These are phyloP conservation scores for Andrena chrysosceles DNA, from an alignment of 2,888 invertebrate genomes.

Conservation along the genomic window DNA sequence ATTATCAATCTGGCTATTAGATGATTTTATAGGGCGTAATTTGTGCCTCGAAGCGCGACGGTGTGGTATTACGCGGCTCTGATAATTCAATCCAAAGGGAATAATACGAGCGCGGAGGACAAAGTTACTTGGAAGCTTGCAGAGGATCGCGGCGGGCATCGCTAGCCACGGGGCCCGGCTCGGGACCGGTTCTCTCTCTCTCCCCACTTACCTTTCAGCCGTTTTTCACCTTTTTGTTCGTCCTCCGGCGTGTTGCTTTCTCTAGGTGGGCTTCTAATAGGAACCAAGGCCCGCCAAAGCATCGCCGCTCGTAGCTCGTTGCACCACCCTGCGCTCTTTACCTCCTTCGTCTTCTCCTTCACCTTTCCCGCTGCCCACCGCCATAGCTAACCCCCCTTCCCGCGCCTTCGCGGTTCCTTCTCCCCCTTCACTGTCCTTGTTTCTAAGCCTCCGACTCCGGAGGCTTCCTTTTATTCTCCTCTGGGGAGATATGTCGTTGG, in stretches of 20 bases:
- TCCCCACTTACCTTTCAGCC: constrained; percentile 46
- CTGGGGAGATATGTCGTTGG: not conserved
- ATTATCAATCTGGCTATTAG: too few species aligned
- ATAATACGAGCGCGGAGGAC: not conserved
- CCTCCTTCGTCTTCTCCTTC: constrained; percentile 45
- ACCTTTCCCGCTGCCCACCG: constrained; percentile 25
- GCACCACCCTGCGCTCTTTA: constrained; percentile 52
- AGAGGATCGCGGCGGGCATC: constrained; percentile 37
- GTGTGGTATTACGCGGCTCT: not conserved
- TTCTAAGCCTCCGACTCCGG: constrained; percentile 31
- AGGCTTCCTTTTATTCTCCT: constrained; percentile 9
- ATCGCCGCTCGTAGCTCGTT: constrained; percentile 61
- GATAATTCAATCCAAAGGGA: not conserved
- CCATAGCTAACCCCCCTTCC: not conserved
- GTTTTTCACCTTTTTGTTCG: constrained; percentile 64
- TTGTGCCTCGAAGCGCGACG: not conserved
- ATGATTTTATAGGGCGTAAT: too few species aligned
- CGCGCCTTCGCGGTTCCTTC: not conserved
- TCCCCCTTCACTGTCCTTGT: constrained; percentile 38
- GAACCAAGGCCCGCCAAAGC: constrained; percentile 68
- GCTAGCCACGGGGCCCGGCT: constrained; percentile 42
- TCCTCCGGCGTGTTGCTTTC: constrained; percentile 68
- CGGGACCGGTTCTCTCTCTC: constrained; percentile 72
- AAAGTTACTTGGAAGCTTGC: constrained; percentile 33
- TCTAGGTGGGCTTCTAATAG: constrained; percentile 71